These are phyloP conservation scores for Alcedo atthis DNA, from an alignment of 2,797 vertebrate species.

Conservation along the genomic window DNA sequence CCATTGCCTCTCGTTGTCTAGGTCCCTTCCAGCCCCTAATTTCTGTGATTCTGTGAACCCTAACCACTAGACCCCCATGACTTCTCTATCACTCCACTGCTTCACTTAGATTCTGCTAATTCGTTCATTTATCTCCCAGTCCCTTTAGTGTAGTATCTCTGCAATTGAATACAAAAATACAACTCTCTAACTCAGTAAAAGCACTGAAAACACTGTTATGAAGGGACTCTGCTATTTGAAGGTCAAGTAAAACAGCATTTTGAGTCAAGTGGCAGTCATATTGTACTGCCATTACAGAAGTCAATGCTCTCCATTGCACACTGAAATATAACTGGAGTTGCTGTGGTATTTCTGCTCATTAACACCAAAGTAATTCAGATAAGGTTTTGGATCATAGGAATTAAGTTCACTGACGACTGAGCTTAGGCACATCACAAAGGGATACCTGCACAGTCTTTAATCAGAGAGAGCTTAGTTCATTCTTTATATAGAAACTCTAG, in stretches of 20 bases:
- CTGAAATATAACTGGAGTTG: not conserved
- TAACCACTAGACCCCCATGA: no score
- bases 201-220: not conserved
- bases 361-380: conserved; percentile 3
- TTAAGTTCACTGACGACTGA: conserved; percentile 6
- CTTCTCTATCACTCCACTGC: not conserved
- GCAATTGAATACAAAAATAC: not conserved
- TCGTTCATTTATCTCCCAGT: not conserved
- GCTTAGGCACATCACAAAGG: conserved; percentile 36
- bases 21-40: no score
- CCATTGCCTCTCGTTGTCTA: no score
- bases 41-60: no score
- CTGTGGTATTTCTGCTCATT: conserved; percentile 28
- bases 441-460: conserved; percentile 19
- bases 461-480: not conserved
- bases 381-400: conserved; percentile 14
- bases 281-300: not conserved
- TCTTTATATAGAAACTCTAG: not conserved
- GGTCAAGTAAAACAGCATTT: conserved; percentile 2
- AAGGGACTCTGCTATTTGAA: not conserved
- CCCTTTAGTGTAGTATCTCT: not conserved
- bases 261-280: not conserved
- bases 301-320: not conserved
- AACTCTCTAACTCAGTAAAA: not conserved
- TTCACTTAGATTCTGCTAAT: not conserved